These are phyloP conservation scores for Drosophila aff. DNA, from an alignment of 1,140 invertebrate genomes.

Conservation along the genomic window DNA sequence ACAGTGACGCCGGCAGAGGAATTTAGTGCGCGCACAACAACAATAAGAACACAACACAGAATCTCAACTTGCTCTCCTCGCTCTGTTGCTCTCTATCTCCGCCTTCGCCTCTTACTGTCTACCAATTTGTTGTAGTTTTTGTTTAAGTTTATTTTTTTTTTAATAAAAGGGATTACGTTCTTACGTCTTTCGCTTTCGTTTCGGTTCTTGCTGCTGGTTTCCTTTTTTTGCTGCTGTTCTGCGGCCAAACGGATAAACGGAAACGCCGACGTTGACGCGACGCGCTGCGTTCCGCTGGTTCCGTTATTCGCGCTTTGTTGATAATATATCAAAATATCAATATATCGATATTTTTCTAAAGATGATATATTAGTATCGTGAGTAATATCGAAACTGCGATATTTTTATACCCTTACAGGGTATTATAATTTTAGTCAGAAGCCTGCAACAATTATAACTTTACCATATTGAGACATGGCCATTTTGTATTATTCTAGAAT, in stretches of 20 bases:
- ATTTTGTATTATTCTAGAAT: too few relatives aligned
- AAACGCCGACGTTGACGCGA: conserved; percentile 47
- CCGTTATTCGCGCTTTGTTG: conserved; percentile 54
- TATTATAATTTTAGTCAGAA: too few relatives aligned
- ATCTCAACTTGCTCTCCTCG: conserved; percentile 24
- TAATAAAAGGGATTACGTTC: conserved; percentile 55
- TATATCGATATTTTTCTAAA: too few relatives aligned
- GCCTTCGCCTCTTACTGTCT: not conserved
- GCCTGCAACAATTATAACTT: too few relatives aligned
- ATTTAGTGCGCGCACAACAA: conserved; percentile 28
- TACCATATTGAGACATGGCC: too few relatives aligned
- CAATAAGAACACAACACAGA: conserved; percentile 28
- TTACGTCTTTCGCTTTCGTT: conserved; percentile 17
- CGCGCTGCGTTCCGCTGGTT: conserved; percentile 29
- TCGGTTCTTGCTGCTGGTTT: not conserved
- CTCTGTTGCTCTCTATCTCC: not conserved
- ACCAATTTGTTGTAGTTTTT: conserved; percentile 12
- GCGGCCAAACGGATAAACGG: conserved; percentile 14
- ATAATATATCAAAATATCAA: too few relatives aligned
- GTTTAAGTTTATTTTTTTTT: conserved; percentile 4
- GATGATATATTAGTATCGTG: too few relatives aligned
- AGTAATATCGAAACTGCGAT: too few relatives aligned
- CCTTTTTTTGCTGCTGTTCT: conserved; percentile 9
- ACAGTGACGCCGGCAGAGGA: conserved; percentile 25
- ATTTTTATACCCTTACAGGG: too few relatives aligned